Conservation (phyloP, 2,888 invertebrate species). For the Lasius fuliginosus region DNA sequence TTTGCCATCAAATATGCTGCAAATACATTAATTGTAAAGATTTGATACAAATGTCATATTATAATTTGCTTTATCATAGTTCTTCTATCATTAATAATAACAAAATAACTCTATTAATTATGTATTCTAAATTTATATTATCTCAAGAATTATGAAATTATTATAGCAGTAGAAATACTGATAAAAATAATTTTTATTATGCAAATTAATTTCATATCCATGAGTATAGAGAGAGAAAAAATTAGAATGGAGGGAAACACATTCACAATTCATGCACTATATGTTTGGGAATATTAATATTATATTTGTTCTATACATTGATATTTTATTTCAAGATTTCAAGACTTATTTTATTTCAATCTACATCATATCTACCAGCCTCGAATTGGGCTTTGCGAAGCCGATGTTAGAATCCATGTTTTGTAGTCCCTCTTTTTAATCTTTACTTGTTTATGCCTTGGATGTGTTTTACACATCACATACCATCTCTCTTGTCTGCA, state of each 20-base stretch:
- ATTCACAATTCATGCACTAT: not conserved
- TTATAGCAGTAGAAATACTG: not conserved
- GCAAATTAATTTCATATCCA: not conserved
- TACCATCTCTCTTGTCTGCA: conserved; percentile 90
- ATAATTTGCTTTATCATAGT: not conserved
- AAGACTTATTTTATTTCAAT: too few species aligned
- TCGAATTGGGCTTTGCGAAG: conserved; percentile 89
- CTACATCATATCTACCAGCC: conserved; percentile 85
- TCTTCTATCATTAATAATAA: not conserved
- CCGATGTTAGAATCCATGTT: conserved; percentile 92
- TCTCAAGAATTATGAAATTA: not conserved
- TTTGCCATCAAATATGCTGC: not conserved
- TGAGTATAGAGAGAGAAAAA: not conserved
- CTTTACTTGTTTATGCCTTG: conserved; percentile 94
- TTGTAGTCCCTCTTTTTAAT: conserved; percentile 90
- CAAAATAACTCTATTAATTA: not conserved
- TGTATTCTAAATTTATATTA: not conserved
- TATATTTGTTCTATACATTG: conserved; percentile 3
- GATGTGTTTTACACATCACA: conserved; percentile 92
- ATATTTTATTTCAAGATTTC: not conserved
- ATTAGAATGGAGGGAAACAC: not conserved
- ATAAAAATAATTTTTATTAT: not conserved
- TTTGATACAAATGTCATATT: not conserved
- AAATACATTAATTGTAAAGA: not conserved
- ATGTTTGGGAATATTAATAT: not conserved